A percentile compares a stretch with the other conserved stretches of the same genome.
These are phyloP conservation scores for Pachyrhynchus sulphureomaculatus DNA, from an alignment of 1,140 invertebrate genomes.

Conservation along the genomic window DNA sequence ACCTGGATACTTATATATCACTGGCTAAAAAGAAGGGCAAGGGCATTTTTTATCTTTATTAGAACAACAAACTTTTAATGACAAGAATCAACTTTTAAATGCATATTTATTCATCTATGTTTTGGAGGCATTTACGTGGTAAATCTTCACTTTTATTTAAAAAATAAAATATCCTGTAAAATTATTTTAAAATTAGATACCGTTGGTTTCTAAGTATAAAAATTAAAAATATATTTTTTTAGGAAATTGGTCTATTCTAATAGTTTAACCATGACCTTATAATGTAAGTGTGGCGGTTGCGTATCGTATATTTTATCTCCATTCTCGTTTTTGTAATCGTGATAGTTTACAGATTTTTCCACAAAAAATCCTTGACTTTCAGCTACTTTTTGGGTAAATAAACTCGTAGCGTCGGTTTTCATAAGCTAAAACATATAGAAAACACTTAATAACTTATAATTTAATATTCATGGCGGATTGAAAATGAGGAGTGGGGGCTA, in stretches of 20 bases:
- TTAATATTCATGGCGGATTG: no score
- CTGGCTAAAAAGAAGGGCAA: no score
- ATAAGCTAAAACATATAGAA: constrained; percentile 67
- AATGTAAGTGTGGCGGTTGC: constrained; percentile 61
- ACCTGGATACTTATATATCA: no score
- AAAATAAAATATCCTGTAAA: no score
- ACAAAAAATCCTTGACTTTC: constrained; percentile 65
- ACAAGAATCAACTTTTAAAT: no score
- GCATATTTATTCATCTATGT: no score
- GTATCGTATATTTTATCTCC: constrained; percentile 59
- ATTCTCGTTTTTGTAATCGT: constrained; percentile 61
- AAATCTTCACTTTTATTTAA: no score
- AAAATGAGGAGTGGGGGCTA: no score
- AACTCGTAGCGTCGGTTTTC: constrained; percentile 76
- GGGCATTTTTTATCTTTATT: no score
- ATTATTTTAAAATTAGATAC: neutral
- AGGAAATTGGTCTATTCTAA: constrained; percentile 14
- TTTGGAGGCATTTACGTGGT: no score
- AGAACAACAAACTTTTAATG: no score
- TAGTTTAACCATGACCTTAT: constrained; percentile 63
- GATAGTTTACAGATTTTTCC: constrained; percentile 64
- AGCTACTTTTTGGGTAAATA: constrained; percentile 73
- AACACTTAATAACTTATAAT: no score
- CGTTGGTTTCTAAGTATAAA: neutral
- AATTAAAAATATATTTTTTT: neutral